These are phyloP conservation scores for Nowickia ferox DNA, from an alignment of 2,888 invertebrate genomes.

Conservation along the genomic window DNA sequence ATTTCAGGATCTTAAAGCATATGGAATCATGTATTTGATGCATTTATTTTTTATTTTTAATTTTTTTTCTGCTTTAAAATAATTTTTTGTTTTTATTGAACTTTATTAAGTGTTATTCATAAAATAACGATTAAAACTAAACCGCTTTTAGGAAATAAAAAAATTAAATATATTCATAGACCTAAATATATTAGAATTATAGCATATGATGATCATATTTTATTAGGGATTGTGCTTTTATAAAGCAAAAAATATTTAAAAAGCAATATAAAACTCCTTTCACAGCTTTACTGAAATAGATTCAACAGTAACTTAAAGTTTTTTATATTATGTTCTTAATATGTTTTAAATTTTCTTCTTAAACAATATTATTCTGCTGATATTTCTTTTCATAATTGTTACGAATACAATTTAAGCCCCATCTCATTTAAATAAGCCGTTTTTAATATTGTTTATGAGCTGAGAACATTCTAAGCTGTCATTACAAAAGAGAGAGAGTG, in stretches of 20 bases:
- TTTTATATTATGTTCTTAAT: neutral
- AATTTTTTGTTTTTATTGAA: neutral
- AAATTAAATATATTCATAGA: neutral
- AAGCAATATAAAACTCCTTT: conserved; percentile 21
- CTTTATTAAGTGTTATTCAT: conserved; percentile 28
- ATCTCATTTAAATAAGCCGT: conserved; percentile 71
- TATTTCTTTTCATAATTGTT: neutral
- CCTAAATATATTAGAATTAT: conserved; percentile 12
- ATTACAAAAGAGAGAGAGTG: conserved; percentile 50
- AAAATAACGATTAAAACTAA: conserved; percentile 48
- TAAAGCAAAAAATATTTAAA: neutral
- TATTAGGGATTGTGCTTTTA: conserved; percentile 28
- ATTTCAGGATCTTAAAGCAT: no score
- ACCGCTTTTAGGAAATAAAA: conserved; percentile 4
- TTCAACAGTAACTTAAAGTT: conserved; percentile 10
- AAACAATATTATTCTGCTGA: neutral
- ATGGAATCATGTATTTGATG: no score
- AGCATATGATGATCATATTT: conserved; percentile 40
- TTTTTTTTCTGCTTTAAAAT: neutral
- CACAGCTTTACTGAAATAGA: conserved; percentile 41
- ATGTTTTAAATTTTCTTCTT: neutral
- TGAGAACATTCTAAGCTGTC: conserved; percentile 72
- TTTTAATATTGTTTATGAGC: conserved; percentile 71
- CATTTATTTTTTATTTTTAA: no score
- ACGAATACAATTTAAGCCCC: conserved; percentile 56